phyloP scores from a whole-genome alignment of 2,113 vertebrate species.

The Gavia stellata region DNA sequence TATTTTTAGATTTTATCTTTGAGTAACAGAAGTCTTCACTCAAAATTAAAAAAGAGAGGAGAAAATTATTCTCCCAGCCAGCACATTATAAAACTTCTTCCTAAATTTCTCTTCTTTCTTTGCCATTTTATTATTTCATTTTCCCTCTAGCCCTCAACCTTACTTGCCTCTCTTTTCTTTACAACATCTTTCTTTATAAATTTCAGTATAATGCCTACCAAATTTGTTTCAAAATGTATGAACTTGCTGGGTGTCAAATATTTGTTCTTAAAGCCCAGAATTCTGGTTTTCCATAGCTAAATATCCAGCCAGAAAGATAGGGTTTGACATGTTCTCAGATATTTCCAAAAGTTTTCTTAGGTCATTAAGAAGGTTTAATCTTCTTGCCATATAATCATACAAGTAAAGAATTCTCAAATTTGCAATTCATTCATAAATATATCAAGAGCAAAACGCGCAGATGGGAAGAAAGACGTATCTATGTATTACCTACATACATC shows the following conservation, averaged over 20 bases:
- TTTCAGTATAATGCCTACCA: background rate
- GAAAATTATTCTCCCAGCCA: background rate
- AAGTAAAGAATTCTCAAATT: background rate
- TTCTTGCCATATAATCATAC: background rate
- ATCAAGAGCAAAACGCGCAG: background rate
- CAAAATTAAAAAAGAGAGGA: background rate
- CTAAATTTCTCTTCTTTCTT: background rate
- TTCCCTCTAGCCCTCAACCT: background rate
- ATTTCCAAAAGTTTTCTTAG: background rate
- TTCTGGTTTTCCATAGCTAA: background rate
- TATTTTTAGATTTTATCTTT: conserved; percentile 10
- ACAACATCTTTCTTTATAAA: background rate
- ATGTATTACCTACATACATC: background rate
- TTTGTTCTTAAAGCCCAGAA: background rate
- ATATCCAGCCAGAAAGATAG: background rate
- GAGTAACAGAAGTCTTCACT: background rate
- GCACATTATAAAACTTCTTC: background rate
- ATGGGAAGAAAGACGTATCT: background rate
- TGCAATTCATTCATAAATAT: background rate
- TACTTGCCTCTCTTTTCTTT: background rate
- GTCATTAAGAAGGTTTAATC: background rate
- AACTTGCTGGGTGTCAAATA: background rate
- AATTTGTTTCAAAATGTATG: background rate
- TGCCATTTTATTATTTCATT: background rate
- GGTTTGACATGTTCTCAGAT: background rate